phyloP scores from a whole-genome alignment of 2,888 invertebrate genomes.

The Incurvaria masculella region DNA sequence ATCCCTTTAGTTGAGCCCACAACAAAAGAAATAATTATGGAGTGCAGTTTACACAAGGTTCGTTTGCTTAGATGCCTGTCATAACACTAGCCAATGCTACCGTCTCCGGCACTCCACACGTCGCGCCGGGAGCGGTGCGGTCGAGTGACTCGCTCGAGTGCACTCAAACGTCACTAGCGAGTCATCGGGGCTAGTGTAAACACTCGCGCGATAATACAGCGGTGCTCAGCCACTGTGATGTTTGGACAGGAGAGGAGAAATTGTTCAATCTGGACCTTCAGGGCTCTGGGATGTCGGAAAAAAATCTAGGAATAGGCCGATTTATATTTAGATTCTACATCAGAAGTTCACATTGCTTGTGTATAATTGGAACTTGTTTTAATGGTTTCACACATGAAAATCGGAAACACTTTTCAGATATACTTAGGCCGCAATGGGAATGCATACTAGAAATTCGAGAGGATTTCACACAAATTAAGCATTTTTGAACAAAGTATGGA shows the following conservation, averaged over 20 bases:
- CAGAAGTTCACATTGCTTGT: no score
- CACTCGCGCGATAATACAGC: not conserved
- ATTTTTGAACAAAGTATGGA: no score
- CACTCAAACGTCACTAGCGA: not conserved
- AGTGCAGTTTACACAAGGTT: not conserved
- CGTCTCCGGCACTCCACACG: conserved; percentile 19
- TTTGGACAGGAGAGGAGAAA: not conserved
- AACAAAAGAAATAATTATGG: not conserved
- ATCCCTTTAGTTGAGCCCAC: no score
- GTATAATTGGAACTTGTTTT: no score
- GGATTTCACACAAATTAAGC: no score
- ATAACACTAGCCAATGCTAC: conserved; percentile 31
- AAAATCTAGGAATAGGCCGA: no score
- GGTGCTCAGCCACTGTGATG: not conserved
- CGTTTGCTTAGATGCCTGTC: conserved; percentile 41
- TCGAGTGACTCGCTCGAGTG: not conserved
- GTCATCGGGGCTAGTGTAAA: not conserved
- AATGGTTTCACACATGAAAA: no score
- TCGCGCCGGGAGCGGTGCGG: not conserved
- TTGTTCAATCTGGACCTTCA: not conserved
- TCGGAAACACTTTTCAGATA: no score
- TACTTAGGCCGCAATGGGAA: no score
- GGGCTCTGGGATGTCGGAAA: no score
- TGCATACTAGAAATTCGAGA: no score
- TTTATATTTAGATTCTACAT: no score